These are phyloP conservation scores for Campopleginae sp. DNA, from an alignment of 2,888 invertebrate species.

Conservation along the genomic window DNA sequence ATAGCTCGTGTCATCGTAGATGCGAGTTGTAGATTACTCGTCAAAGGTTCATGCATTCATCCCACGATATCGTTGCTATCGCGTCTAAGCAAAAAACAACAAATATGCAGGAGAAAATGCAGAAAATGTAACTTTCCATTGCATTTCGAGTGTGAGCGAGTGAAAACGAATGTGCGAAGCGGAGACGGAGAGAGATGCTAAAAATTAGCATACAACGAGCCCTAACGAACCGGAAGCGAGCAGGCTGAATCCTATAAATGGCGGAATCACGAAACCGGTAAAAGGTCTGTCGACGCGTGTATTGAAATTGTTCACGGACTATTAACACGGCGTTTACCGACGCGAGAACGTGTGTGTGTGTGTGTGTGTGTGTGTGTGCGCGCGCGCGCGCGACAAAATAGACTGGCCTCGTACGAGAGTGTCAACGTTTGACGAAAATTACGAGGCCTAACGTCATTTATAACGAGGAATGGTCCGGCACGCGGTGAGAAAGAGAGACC, in stretches of 20 bases:
- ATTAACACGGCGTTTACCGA: slow-evolving; percentile 57
- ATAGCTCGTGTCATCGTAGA: slow-evolving; percentile 30
- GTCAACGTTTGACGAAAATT: slow-evolving; percentile 72
- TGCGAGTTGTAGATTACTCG: slow-evolving; percentile 51
- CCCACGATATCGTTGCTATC: slow-evolving; percentile 6
- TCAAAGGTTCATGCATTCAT: slow-evolving; percentile 46
- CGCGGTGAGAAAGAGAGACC: slow-evolving; percentile 45
- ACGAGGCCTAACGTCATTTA: slow-evolving; percentile 78
- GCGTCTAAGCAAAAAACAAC: neutral
- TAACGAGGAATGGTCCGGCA: slow-evolving; percentile 71
- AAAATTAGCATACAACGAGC: slow-evolving; percentile 42
- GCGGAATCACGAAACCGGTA: slow-evolving; percentile 32
- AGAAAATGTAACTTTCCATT: slow-evolving; percentile 9
- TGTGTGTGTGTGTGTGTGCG: too few species aligned
- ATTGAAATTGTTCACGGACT: slow-evolving; percentile 58
- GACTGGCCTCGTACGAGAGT: slow-evolving; percentile 29
- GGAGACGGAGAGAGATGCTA: slow-evolving; percentile 8
- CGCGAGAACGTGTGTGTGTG: slow-evolving; percentile 30
- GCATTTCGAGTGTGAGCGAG: neutral
- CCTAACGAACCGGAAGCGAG: slow-evolving; percentile 51
- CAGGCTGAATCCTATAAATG: slow-evolving; percentile 29
- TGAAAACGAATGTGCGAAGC: slow-evolving; percentile 5
- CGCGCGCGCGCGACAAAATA: too few species aligned
- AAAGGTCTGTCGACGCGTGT: slow-evolving; percentile 28
- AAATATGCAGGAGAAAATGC: neutral